Evolutionary conservation across 2,888 invertebrate genomes (phyloP).

Genomic region (Diploptera punctata): DNA sequence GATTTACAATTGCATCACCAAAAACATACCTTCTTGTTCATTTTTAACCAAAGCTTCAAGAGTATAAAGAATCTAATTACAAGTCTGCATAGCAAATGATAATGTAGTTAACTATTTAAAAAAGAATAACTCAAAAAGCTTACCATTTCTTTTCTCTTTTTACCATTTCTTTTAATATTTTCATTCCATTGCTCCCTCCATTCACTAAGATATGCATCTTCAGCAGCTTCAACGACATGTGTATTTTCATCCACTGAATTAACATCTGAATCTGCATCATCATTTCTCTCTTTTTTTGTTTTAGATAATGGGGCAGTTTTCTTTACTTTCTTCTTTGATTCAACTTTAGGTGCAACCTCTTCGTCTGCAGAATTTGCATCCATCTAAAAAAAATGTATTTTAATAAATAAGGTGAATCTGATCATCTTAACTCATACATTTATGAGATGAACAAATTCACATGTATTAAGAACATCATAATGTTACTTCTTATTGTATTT

Average conservation of each 20-base stretch:
- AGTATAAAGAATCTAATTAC: no score
- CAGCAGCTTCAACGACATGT: slow-evolving; percentile 28
- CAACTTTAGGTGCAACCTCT: not conserved
- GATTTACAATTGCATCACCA: no score
- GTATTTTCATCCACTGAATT: no score
- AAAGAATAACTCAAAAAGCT: not conserved
- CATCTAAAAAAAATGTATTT: not conserved
- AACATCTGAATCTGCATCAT: slow-evolving; percentile 12
- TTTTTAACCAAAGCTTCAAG: no score
- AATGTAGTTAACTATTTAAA: not conserved
- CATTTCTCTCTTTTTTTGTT: not conserved
- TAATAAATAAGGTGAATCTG: no score
- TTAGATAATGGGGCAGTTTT: not conserved
- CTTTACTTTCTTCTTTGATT: no score
- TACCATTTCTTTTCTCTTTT: not conserved
- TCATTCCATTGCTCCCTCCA: slow-evolving; percentile 12
- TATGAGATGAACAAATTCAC: no score
- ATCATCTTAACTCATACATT: no score
- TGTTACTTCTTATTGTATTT: no score
- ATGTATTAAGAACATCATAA: no score
- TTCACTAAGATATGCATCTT: slow-evolving; percentile 33
- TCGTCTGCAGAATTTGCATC: not conserved
- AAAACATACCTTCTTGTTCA: no score
- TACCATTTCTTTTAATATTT: not conserved
- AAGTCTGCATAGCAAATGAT: no score